Base-by-base conservation (phyloP, 1,140 invertebrate genomes). In the Drosophila nannoptera region DNA sequence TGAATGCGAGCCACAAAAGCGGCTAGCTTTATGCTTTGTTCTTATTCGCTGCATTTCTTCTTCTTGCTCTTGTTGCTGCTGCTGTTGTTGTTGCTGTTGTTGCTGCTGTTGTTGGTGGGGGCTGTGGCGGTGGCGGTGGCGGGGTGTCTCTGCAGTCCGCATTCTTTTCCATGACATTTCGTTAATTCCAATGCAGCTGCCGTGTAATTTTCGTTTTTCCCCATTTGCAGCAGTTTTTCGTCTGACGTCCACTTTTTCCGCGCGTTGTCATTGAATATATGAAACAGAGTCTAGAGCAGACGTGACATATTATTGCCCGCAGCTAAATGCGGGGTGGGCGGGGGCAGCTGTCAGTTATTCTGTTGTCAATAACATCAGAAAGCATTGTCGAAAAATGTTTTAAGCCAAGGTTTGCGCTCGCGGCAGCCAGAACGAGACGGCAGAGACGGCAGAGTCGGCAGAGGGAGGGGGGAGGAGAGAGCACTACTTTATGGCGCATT, bases 151-250 rank as follows among this genome's bases (percentile, higher is more conserved):
- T 22, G 22, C 22, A 22, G 22, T 22, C 22, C 22, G 54, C 69
- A 81, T 80, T 80, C 73, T 76, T 76, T 69, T 62, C 49, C 73
- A 73, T 62, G 61, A 58, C 64, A 56, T 81, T 80, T 76, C 56
- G 62, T 64, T 81, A 50, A 81, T 77, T 81, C 82, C 82, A 78
- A 80, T 83, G 78, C 78, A 78, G 72, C 52, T 64, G 76, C 58
- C 62, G 73, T 73, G 73, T 46, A 76, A 73, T 63, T 78, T 78
- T 78, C 62, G 38, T 61, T 68, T 64, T 43, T 16, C 22, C 22
- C 22, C 22, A 22, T 22, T 22, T 22, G 22, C 22, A 22, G 22
- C 22, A 22, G 22, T 22, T 59, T 35, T 33, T 55, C 4, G 2
- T 11, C 40, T 45, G 32, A 45, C 43, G 35, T 52, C 4, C 22